Base-by-base conservation (phyloP, 2,797 vertebrate genomes). In the Cryptoblepharus egeriae region DNA sequence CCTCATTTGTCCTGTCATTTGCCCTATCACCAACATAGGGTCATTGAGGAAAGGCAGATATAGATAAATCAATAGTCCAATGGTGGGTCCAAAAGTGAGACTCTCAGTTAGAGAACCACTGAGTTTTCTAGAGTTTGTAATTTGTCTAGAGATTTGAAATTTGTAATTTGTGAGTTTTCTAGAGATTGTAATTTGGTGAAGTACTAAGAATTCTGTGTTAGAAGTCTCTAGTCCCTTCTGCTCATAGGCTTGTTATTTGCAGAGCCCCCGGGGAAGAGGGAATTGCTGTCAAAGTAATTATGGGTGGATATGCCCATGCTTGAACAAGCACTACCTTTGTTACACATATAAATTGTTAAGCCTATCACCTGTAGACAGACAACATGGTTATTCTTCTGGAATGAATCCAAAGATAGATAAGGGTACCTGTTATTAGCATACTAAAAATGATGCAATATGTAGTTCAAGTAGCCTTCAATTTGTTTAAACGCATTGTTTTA, bases 401-500 rank as follows among this genome's bases (percentile, higher is more conserved):
- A 85, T 81, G 80, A 3, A 37, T 61, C 49, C 26, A 87, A 85
- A 71, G 2, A 45, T 45, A 74, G 32, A 39, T 67, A 45, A 68
- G 20, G 37, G 5, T 42, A 57, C 9, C 26, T 42, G 42, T 22
- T 63, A 3, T 12, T 4, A 77, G 28, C 5, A 42, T 61, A 5
- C 35, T 7, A 57, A n/a, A 35, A 24, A 55, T 52, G 20, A 73
- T 73, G 49, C n/a, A 73, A 13, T 91, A 90, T 90, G 49, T 71
- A 88, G 77, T 77, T 89, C 86, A 90, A 91, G 76, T 79, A 91
- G 83, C 0, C 4, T 83, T 64, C 86, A 94, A 71, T n/a, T 20
- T 16, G n/a, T 70, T n/a, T 49, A 24, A 83, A 87, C 73, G 93
- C 90, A 94, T 91, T 93, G 75, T 84, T 49, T 49, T 78, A 74